phyloP scores from a whole-genome alignment of 2,888 invertebrate species.

The Orthosia cruda region DNA sequence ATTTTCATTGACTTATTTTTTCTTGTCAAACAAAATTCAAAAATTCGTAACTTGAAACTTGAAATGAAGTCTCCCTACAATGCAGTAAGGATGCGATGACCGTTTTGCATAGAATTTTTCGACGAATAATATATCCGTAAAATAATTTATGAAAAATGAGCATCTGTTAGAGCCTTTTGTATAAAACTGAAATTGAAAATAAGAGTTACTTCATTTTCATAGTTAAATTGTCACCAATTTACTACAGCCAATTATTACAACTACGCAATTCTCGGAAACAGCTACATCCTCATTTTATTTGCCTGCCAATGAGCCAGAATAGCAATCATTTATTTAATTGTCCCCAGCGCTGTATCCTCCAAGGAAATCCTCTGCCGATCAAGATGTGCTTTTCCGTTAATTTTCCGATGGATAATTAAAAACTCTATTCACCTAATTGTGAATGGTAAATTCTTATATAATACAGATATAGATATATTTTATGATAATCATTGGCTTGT shows the following conservation, averaged over 20 bases:
- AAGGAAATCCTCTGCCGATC: constrained; percentile 57
- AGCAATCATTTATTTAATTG: constrained; percentile 44
- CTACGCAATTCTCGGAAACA: constrained; percentile 13
- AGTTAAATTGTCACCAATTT: constrained; percentile 2
- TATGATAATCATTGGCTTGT: constrained; percentile 10
- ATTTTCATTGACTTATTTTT: no score
- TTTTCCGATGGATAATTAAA: constrained; percentile 24
- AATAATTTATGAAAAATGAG: no score
- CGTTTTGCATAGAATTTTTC: no score
- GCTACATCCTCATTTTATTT: constrained; percentile 20
- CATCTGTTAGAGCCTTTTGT: no score
- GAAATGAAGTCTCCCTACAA: no score
- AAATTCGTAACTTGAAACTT: no score
- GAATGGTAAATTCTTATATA: not conserved
- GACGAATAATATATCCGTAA: no score
- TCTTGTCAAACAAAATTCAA: no score
- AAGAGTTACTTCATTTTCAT: not conserved
- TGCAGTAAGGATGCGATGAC: no score
- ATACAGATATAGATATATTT: not conserved
- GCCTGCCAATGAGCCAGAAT: constrained; percentile 22
- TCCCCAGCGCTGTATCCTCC: constrained; percentile 33
- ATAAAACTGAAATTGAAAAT: no score
- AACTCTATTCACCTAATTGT: constrained; percentile 30
- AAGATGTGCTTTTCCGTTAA: constrained; percentile 40
- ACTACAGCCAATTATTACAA: constrained; percentile 1